Base-by-base conservation (phyloP, 92 coral and sea anemone genomes). In the Paragorgia papillata region DNA sequence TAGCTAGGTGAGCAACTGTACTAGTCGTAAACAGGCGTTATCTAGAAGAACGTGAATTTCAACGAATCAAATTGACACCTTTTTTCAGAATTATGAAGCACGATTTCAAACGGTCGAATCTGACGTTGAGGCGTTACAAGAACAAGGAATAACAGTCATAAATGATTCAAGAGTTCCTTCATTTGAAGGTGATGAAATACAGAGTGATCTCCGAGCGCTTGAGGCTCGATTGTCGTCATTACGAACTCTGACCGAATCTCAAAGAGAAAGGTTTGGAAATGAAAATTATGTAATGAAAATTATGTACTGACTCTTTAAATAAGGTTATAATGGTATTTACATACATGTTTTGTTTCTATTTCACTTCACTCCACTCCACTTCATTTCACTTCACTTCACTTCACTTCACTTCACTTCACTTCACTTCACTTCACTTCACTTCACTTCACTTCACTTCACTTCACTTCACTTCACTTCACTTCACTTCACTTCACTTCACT, bases 131-230 rank as follows among this genome's bases (percentile, higher is more conserved):
- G 30, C 31, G 1, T 39, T 53, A 12, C n/a, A 7, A 27, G 65
- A 71, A 9, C 3, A 33, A 10, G 78, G 62, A 32, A 51, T 9
- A 28, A 51, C n/a, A 34, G 78, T 53, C 48, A 55, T 31, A 17
- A 34, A 9, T 53, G 64, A 71, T 71, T 9, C 48, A 17, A 71
- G 43, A 17, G 51, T 71, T 71, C 41, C 57, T 40, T 7, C 50
- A 21, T 19, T 37, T 71, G 78, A 71, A 71, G 64, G 28, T 3
- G 78, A 71, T 26, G 78, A 71, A 35, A 71, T 71, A 18, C 34
- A 43, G 12, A 51, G 64, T 33, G 78, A 71, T 55, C 7, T 71
- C 25, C 30, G 32, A 20, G 62, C 78, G 0, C 62, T 71, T 1
- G 64, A 51, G 24, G 1, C 31, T 7, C 78, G 78, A 1, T 71